Evolutionary conservation across 2,113 vertebrate genomes (phyloP).

Genomic region (Apodemus sylvaticus): DNA sequence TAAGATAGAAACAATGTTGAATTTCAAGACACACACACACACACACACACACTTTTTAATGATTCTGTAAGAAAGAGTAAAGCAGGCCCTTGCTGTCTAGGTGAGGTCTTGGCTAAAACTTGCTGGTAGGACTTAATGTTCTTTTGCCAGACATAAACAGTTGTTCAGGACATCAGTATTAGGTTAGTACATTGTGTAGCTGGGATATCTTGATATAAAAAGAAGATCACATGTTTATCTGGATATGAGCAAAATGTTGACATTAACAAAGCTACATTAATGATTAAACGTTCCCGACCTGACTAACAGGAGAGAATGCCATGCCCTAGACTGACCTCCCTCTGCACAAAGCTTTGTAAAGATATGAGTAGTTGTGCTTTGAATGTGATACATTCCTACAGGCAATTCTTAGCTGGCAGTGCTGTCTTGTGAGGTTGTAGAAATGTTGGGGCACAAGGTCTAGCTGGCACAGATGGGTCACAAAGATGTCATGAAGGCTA

Average conservation of each 20-base stretch:
- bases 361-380: not conserved
- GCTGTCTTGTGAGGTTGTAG: not conserved
- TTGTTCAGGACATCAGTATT: not conserved
- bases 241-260: not conserved
- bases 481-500: not conserved
- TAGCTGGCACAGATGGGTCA: not conserved
- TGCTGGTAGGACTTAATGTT: not conserved
- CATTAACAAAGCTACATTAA: slow-evolving; percentile 4
- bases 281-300: not conserved
- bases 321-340: not conserved
- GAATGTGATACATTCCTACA: not conserved
- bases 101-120: not conserved
- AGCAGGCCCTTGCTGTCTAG: not conserved
- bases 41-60: not conserved
- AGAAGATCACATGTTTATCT: not conserved
- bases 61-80: not conserved
- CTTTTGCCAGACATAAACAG: not conserved
- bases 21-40: not conserved
- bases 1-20: not conserved
- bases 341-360: not conserved
- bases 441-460: not conserved
- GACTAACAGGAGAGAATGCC: not conserved
- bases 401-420: not conserved
- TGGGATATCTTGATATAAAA: not conserved
- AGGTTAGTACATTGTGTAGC: not conserved